A percentile compares a stretch with the other conserved stretches of the same genome.
Evolutionary conservation across 2,888 invertebrate genomes (phyloP).

Genomic region (Melipona bicolor): DNA sequence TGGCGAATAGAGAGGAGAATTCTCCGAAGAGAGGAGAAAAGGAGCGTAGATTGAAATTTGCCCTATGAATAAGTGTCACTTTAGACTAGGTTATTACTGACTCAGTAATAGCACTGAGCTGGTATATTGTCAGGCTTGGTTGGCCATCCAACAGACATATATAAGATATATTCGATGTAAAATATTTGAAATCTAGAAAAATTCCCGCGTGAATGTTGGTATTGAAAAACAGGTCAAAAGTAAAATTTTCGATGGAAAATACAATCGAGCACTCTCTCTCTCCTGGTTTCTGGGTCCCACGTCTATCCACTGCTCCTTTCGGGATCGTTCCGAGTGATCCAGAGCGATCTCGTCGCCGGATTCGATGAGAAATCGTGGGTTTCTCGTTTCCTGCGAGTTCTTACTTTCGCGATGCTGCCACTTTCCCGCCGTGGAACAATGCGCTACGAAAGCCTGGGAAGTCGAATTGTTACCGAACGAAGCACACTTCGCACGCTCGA

Average conservation of each 20-base stretch:
- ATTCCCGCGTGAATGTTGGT: not conserved
- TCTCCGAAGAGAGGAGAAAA: too few relatives aligned
- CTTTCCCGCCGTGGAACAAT: slow-evolving; percentile 73
- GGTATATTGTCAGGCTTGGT: too few relatives aligned
- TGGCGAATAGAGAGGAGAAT: too few relatives aligned
- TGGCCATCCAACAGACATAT: too few relatives aligned
- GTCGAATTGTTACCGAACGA: slow-evolving; percentile 67
- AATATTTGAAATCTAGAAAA: not conserved
- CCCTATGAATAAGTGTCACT: too few relatives aligned
- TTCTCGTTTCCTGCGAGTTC: slow-evolving; percentile 63
- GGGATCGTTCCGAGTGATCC: slow-evolving; percentile 44
- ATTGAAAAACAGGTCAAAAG: not conserved
- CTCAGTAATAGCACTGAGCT: too few relatives aligned
- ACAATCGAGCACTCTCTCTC: slow-evolving; percentile 46
- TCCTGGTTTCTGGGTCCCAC: slow-evolving; percentile 26
- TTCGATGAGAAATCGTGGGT: slow-evolving; percentile 52
- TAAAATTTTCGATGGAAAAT: slow-evolving; percentile 11
- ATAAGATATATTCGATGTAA: not conserved
- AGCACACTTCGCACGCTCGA: slow-evolving; percentile 70
- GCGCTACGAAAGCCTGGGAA: slow-evolving; percentile 72
- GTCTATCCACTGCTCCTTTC: slow-evolving; percentile 43
- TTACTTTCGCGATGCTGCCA: slow-evolving; percentile 73
- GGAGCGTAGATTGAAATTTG: too few relatives aligned
- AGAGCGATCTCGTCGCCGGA: slow-evolving; percentile 28
- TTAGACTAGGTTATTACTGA: too few relatives aligned